These are phyloP conservation scores for Chrysolina oricalcia DNA, from an alignment of 2,888 invertebrate genomes.

Conservation along the genomic window DNA sequence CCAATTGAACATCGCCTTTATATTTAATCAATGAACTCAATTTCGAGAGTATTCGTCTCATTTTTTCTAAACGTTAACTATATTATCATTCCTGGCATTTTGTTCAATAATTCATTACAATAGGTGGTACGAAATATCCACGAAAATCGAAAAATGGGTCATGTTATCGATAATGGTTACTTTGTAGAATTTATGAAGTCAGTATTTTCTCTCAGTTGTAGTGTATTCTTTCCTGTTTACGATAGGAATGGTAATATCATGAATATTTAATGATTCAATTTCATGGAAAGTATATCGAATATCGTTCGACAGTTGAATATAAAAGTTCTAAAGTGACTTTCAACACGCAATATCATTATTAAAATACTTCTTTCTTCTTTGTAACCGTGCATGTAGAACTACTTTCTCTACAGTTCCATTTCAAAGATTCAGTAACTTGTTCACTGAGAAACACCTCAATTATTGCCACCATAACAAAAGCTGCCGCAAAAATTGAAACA, in stretches of 20 bases:
- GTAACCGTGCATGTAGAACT: too few species aligned
- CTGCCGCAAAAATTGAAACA: too few species aligned
- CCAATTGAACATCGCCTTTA: too few species aligned
- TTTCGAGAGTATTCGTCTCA: too few species aligned
- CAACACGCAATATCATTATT: too few species aligned
- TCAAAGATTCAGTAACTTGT: too few species aligned
- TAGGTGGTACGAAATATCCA: conserved; percentile 1
- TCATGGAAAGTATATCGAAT: not conserved
- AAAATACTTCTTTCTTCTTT: too few species aligned
- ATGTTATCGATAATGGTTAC: not conserved
- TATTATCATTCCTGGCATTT: not conserved
- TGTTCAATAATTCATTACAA: conserved; percentile 3
- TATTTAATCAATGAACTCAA: too few species aligned
- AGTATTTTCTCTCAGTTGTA: conserved; percentile 4
- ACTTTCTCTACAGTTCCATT: too few species aligned
- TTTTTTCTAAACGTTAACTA: not conserved
- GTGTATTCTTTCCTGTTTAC: conserved; percentile 6
- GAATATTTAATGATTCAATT: not conserved
- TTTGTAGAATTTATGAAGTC: conserved; percentile 1
- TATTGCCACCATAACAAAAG: too few species aligned
- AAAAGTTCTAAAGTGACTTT: too few species aligned
- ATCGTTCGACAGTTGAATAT: not conserved
- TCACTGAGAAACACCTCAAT: too few species aligned
- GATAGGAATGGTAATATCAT: not conserved
- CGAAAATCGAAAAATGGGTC: conserved; percentile 7